Conservation (phyloP, 2,888 invertebrate genomes). For the Oscheius myriophilus region DNA sequence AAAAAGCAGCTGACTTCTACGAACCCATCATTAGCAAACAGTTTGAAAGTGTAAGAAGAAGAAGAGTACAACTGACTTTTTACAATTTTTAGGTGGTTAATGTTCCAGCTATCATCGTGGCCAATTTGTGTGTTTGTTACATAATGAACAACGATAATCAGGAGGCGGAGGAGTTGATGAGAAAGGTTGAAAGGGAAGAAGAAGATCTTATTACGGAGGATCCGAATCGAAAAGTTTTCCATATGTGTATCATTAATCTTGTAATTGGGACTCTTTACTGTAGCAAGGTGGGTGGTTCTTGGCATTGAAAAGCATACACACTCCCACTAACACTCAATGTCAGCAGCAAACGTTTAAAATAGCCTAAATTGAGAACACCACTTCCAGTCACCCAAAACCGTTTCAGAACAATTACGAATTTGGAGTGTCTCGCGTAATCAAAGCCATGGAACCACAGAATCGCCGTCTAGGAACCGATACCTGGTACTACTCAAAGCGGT, state of each 20-base stretch:
- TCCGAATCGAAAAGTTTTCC: conserved; percentile 90
- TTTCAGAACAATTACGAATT: conserved; percentile 91
- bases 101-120: conserved; percentile 95
- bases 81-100: conserved; percentile 78
- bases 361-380: no score
- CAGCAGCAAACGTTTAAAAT: no score
- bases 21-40: conserved; percentile 95
- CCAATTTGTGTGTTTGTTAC: conserved; percentile 97
- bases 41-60: conserved; percentile 79
- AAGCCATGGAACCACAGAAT: conserved; percentile 91
- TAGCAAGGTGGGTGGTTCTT: conserved; percentile 77
- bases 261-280: conserved; percentile 98
- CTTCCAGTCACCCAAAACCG: no score
- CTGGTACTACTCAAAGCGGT: conserved; percentile 77
- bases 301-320: neutral
- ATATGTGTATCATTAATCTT: conserved; percentile 95
- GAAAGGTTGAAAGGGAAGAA: conserved; percentile 97
- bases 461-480: conserved; percentile 96
- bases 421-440: conserved; percentile 94
- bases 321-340: no score
- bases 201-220: conserved; percentile 88
- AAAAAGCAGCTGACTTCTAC: conserved; percentile 96
- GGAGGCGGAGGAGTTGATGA: conserved; percentile 82
- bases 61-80: neutral
- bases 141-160: conserved; percentile 99